These are phyloP conservation scores for Drosophila parvula DNA, from an alignment of 1,140 invertebrate genomes.

Conservation along the genomic window DNA sequence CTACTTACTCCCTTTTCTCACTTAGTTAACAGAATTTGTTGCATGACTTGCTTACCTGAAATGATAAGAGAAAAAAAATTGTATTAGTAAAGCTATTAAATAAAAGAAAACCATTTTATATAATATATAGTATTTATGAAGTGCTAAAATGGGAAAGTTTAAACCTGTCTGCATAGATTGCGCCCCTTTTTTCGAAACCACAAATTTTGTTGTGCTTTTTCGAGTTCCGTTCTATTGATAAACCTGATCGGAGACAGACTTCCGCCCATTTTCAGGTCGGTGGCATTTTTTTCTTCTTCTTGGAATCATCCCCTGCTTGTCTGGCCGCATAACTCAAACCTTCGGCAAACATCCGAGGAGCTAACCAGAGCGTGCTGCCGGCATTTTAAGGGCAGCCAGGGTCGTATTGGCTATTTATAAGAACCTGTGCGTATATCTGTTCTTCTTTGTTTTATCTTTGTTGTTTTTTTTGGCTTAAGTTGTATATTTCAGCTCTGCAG, in stretches of 20 bases:
- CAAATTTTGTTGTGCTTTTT: slow-evolving; percentile 5
- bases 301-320: slow-evolving; percentile 16
- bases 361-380: slow-evolving; percentile 66
- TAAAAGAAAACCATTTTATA: neutral
- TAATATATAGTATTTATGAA: neutral
- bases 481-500: slow-evolving; percentile 51
- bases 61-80: slow-evolving; percentile 24
- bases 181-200: neutral
- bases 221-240: slow-evolving; percentile 52
- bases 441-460: slow-evolving; percentile 26
- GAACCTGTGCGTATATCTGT: slow-evolving; percentile 47
- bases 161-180: neutral
- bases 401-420: slow-evolving; percentile 72
- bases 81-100: neutral
- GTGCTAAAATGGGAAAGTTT: neutral
- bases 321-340: slow-evolving; percentile 69
- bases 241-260: slow-evolving; percentile 32
- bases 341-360: slow-evolving; percentile 24
- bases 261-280: slow-evolving; percentile 54
- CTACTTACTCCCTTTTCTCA: slow-evolving; percentile 1
- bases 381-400: slow-evolving; percentile 77
- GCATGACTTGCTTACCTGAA: slow-evolving; percentile 58
- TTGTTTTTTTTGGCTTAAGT: slow-evolving; percentile 11
- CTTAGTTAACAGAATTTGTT: neutral
- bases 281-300: slow-evolving; percentile 26